Evolutionary conservation across 2,797 vertebrate genomes (phyloP), one percentile per base, ranked within the genome.

Genomic region (Pempheris klunzingeri): DNA sequence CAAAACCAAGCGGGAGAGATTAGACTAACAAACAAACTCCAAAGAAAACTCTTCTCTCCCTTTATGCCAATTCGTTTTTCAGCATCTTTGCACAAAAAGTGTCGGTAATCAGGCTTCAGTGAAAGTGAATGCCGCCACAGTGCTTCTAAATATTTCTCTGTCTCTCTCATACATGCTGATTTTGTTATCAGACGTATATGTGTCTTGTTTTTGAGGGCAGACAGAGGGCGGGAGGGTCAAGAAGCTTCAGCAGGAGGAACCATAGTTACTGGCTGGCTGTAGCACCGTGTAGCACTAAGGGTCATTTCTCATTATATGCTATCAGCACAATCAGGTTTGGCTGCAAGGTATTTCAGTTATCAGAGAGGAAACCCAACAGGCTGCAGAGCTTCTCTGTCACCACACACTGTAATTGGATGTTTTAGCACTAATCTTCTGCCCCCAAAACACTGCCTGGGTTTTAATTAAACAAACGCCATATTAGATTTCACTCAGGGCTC

Each of bases 371-470:
- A 79, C 68, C 74, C 70, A 85, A 80, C 72, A 78, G 62, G 52
- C 71, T 82, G 32, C 41, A 1, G 58, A 70, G 79, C 60, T 69
- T 34, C 69, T 88, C 74, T 81, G 72, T 83, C 44, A 87, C 83
- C 81, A 85, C 87, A 89, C 82, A 78, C 78, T 83, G 90, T 91
- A 91, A 93, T 92, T 90, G 84, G 86, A 91, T 90, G 77, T 87
- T 89, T 89, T 80, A 87, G 77, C 80, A 55, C 80, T 89, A 90
- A 93, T 92, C 82, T 85, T 75, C 64, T 73, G 74, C 72, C 84
- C 88, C 86, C 64, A 78, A 86, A 90, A 90, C 75, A 72, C 68
- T 65, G 71, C 79, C 78, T 75, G 63, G 57, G 76, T 86, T 93
- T 92, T 91, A 92, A 92, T 91, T 92, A 88, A 91, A 90, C 82